Conservation (phyloP, 2,888 invertebrate genomes). For the Anorthoa munda region DNA sequence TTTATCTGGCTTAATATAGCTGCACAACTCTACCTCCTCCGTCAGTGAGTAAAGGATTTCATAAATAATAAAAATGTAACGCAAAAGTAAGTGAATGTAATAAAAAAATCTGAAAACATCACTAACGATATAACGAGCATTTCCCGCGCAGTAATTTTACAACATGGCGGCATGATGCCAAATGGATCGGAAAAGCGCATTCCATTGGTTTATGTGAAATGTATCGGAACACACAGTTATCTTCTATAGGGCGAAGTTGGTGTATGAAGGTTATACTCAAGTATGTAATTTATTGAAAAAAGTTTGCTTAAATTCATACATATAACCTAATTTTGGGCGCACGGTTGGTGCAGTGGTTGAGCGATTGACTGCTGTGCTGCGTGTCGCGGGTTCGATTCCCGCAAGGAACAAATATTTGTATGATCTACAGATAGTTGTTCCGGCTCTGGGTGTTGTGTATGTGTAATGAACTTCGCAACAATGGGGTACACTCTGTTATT, state of each 20-base stretch:
- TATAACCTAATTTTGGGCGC: too few relatives aligned
- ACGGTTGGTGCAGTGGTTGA: too few relatives aligned
- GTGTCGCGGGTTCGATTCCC: too few relatives aligned
- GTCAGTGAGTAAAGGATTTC: too few relatives aligned
- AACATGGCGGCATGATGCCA: constrained; percentile 36
- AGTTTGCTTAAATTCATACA: background rate
- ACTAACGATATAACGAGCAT: constrained; percentile 31
- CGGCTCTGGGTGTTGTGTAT: too few relatives aligned
- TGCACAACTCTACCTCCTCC: too few relatives aligned
- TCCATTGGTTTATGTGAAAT: constrained; percentile 36
- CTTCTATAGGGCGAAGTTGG: background rate
- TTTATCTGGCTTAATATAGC: too few relatives aligned
- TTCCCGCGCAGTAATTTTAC: constrained; percentile 12
- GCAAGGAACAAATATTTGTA: too few relatives aligned
- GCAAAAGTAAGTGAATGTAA: background rate
- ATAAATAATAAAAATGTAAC: background rate
- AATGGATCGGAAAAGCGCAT: constrained; percentile 58
- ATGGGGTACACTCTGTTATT: too few relatives aligned
- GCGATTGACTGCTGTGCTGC: too few relatives aligned
- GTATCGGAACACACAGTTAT: constrained; percentile 24
- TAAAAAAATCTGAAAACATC: background rate
- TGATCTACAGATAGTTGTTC: too few relatives aligned
- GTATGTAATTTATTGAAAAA: background rate
- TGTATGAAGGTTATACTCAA: background rate
- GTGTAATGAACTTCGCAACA: too few relatives aligned